Conservation (phyloP, 2,113 vertebrate species). For the Salvelinus fontinalis region DNA sequence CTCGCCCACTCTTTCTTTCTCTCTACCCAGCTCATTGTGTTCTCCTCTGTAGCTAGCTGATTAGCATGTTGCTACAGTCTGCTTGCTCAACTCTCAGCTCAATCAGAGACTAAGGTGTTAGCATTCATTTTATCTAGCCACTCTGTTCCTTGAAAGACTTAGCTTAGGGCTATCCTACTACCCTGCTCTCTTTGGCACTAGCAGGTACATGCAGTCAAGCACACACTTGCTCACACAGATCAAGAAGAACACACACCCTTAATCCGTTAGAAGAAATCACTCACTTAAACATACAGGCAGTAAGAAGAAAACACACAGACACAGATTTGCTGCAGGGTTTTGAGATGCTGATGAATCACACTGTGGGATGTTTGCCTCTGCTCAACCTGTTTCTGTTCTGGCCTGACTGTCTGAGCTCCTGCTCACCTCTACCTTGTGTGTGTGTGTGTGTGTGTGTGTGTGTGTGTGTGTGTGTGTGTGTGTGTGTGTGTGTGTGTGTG, state of each 20-base stretch:
- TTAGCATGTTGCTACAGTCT: not conserved
- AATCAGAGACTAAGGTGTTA: not conserved
- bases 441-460: conserved; percentile 8
- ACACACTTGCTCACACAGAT: not conserved
- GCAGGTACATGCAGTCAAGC: not conserved
- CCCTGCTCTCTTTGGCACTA: not conserved
- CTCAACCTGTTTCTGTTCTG: conserved; percentile 22
- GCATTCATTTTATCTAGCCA: too few relatives aligned
- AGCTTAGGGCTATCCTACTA: not conserved
- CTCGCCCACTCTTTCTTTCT: not conserved
- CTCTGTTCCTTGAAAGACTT: not conserved
- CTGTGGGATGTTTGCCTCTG: conserved; percentile 22
- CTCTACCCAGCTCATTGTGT: conserved; percentile 2
- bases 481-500: not conserved
- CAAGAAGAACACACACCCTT: not conserved
- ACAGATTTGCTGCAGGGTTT: conserved; percentile 9
- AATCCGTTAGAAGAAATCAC: not conserved
- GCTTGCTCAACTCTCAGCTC: not conserved
- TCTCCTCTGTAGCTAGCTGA: not conserved
- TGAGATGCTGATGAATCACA: conserved; percentile 23
- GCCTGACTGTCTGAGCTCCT: conserved; percentile 11
- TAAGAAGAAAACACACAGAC: not conserved
- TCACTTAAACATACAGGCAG: not conserved
- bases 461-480: rapidly evolving
- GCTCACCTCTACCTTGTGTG: not conserved